Evolutionary conservation across 2,113 vertebrate species (phyloP).

Genomic region (Nipponia nippon): DNA sequence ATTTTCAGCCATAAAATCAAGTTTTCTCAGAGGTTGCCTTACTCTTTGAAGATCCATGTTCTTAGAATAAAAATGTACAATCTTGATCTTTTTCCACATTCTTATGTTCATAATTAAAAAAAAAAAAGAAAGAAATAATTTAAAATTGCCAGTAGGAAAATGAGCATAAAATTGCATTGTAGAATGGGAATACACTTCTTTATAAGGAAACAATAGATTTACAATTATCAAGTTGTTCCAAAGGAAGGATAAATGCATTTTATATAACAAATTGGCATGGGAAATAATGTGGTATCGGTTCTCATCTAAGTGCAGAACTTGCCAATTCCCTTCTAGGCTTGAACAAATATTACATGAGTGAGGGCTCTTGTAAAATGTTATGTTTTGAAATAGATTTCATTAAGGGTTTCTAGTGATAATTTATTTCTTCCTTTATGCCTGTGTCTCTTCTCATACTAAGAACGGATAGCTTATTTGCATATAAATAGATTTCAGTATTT

Average conservation of each 20-base stretch:
- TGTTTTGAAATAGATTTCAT: conserved; percentile 87
- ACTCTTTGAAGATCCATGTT: neutral
- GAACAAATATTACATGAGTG: conserved; percentile 83
- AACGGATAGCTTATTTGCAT: conserved; percentile 89
- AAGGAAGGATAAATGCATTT: conserved; percentile 45
- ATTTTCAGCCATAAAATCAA: neutral
- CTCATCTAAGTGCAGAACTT: conserved; percentile 45
- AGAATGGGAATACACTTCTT: neutral
- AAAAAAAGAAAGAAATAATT: neutral
- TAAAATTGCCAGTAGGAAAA: neutral
- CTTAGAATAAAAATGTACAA: neutral
- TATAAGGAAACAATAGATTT: neutral
- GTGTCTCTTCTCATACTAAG: conserved; percentile 79
- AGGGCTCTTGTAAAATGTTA: conserved; percentile 78
- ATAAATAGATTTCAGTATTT: conserved; percentile 92
- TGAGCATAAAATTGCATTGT: neutral
- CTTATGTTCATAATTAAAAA: neutral
- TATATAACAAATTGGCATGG: conserved; percentile 37
- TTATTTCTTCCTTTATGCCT: conserved; percentile 82
- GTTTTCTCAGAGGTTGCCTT: neutral
- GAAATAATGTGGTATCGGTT: conserved; percentile 40
- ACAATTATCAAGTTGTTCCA: conserved; percentile 44
- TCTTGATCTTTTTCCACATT: neutral
- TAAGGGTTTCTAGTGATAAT: conserved; percentile 86
- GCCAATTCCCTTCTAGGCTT: conserved; percentile 73